These are phyloP conservation scores for Ictalurus punctatus DNA, from an alignment of 2,113 vertebrate species.

Conservation along the genomic window DNA sequence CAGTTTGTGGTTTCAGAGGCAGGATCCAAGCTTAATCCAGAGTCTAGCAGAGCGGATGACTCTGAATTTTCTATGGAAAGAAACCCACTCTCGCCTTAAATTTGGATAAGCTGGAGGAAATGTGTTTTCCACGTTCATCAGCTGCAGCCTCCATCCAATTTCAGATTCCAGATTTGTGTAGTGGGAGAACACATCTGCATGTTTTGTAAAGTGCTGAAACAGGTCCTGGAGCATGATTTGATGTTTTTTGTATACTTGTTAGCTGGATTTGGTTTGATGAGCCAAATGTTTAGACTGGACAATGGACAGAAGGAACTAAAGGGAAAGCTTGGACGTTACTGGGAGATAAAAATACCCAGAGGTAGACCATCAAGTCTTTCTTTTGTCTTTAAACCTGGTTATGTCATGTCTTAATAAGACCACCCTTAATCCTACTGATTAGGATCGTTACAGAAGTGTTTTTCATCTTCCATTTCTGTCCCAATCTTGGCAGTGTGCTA, in stretches of 20 bases:
- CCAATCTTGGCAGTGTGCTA: neutral
- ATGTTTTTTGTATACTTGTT: neutral
- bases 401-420: neutral
- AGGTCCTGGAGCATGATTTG: neutral
- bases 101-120: neutral
- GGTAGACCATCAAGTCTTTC: neutral
- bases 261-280: neutral
- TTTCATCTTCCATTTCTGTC: neutral
- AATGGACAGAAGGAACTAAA: neutral
- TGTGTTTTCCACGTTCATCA: neutral
- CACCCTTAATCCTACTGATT: neutral
- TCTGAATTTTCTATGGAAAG: neutral
- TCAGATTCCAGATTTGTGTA: neutral
- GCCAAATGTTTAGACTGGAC: neutral
- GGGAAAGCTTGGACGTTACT: neutral
- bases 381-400: neutral
- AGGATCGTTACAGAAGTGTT: neutral
- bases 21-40: neutral
- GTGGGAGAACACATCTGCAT: neutral
- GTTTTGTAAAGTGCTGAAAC: neutral
- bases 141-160: neutral
- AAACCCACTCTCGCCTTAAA: neutral
- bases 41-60: neutral
- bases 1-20: neutral
- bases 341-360: neutral